Base-by-base conservation (phyloP, 1,140 invertebrate genomes). In the Lasioglossum albipes region DNA sequence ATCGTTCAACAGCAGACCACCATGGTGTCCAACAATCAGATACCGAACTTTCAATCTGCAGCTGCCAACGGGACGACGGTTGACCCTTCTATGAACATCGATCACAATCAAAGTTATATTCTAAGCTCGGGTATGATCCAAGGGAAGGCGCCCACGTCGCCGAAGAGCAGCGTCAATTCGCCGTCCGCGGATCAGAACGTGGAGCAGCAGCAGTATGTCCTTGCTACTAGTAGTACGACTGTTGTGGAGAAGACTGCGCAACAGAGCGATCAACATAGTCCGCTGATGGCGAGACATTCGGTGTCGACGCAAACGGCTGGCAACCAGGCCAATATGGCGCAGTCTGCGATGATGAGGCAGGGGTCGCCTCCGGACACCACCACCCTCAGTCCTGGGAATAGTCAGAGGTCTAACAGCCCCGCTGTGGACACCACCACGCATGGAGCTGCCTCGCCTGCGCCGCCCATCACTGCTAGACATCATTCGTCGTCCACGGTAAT, bases 301-400 rank as follows among this genome's bases (percentile, higher is more conserved):
- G 96, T 96, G 45, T 96, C 96, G 1, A 96, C 96, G 6, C 96
- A 97, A 90, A 96, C 96, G 5, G 94, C 96, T 52, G 94, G 94
- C 0, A 95, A 95, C 89, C 95, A 95, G 83, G 94, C 95, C 82
- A 91, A 93, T 75, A 91, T 94, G 57, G 93, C 94, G 4, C 93
- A 95, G 77, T 95, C 94, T 36, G 94, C 93, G 41, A 93, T 94
- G 84, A 95, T 93, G 90, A 94, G 93, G 84, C 94, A 93, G 90
- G 94, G 94, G 41, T 94, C 93, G 16, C 96, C 96, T 7, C 96
- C 96, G 0, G 96, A 97, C 87, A 97, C 96, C 0, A 97, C 96
- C 0, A 97, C 96, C 0, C 95, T 96, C 83, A 97, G 96, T 92
- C 96, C 96, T 22, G 93, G 94, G 62, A 95, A 93, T 85, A 94